These are phyloP conservation scores for Rhizomys pruinosus DNA, from an alignment of 2,113 vertebrate genomes.

Conservation along the genomic window DNA sequence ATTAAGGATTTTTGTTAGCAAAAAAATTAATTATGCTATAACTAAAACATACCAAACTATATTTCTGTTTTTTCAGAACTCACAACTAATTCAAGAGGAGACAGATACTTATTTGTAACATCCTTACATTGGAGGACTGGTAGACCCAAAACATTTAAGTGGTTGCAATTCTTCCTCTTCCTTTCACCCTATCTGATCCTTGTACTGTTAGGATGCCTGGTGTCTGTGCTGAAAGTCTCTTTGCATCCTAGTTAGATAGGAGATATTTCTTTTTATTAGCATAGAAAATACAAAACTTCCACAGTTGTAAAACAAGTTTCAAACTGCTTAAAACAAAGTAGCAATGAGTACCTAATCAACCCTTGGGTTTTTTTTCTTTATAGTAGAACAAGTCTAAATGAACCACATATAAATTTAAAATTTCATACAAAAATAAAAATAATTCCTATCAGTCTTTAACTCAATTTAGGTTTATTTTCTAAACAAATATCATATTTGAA, in stretches of 20 bases:
- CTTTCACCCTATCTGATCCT: slow-evolving; percentile 19
- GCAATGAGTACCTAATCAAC: neutral
- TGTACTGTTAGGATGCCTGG: neutral
- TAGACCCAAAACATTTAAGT: slow-evolving; percentile 20
- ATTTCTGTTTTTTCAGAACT: slow-evolving; percentile 34
- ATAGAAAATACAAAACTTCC: slow-evolving; percentile 35
- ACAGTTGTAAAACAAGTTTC: slow-evolving; percentile 39
- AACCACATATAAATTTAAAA: slow-evolving; percentile 11
- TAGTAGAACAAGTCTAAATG: slow-evolving; percentile 23
- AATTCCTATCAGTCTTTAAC: neutral
- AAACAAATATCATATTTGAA: neutral
- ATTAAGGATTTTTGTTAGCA: slow-evolving; percentile 7
- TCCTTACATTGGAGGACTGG: slow-evolving; percentile 25
- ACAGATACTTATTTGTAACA: neutral
- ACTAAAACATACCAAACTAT: slow-evolving; percentile 19
- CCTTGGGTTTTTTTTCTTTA: slow-evolving; percentile 31
- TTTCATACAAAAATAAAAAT: neutral
- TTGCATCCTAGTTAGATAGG: neutral
- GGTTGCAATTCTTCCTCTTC: slow-evolving; percentile 10
- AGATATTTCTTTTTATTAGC: slow-evolving; percentile 50
- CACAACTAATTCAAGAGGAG: slow-evolving; percentile 15
- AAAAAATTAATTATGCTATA: slow-evolving; percentile 44
- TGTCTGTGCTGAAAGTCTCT: slow-evolving; percentile 46
- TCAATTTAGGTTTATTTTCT: slow-evolving; percentile 29
- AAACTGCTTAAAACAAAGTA: neutral